Percentiles rank a stretch among this genome's conserved stretches.
Conservation (phyloP, 2,888 invertebrate genomes). For the Yponomeuta cagnagella region DNA sequence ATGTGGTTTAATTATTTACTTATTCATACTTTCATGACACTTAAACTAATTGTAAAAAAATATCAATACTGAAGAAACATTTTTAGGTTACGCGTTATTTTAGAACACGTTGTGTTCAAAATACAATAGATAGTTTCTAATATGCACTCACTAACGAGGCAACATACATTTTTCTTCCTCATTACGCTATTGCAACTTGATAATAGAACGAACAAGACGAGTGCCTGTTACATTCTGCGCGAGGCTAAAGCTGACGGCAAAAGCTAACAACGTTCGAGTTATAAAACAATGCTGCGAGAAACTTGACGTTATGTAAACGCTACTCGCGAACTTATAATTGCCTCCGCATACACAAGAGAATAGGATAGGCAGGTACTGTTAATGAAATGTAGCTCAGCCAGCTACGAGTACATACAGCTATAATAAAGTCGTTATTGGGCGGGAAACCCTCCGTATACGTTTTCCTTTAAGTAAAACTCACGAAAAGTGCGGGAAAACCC, state of each 20-base stretch:
- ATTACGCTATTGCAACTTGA: not conserved
- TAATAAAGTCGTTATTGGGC: not conserved
- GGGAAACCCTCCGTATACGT: not conserved
- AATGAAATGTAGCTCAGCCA: constrained; percentile 1
- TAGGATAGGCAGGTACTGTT: not conserved
- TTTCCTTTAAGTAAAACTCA: not conserved
- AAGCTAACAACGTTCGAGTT: constrained; percentile 3
- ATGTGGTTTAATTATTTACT: too few relatives aligned
- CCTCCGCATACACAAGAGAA: constrained; percentile 1
- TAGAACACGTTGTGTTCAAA: too few relatives aligned
- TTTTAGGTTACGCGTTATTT: too few relatives aligned
- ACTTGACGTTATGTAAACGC: constrained; percentile 3
- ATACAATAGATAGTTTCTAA: too few relatives aligned
- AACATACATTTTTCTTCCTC: not conserved
- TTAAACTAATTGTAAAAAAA: too few relatives aligned
- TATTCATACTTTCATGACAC: too few relatives aligned
- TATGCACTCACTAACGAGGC: too few relatives aligned
- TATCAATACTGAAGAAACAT: too few relatives aligned
- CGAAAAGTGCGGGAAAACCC: not conserved
- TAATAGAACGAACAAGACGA: not conserved
- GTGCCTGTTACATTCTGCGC: not conserved
- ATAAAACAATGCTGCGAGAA: constrained; percentile 7
- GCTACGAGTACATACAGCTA: not conserved
- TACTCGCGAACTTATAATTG: constrained; percentile 1
- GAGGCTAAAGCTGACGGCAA: not conserved